Conservation (phyloP, 92 coral and sea anemone genomes). For the Epizoanthus rinbou region DNA sequence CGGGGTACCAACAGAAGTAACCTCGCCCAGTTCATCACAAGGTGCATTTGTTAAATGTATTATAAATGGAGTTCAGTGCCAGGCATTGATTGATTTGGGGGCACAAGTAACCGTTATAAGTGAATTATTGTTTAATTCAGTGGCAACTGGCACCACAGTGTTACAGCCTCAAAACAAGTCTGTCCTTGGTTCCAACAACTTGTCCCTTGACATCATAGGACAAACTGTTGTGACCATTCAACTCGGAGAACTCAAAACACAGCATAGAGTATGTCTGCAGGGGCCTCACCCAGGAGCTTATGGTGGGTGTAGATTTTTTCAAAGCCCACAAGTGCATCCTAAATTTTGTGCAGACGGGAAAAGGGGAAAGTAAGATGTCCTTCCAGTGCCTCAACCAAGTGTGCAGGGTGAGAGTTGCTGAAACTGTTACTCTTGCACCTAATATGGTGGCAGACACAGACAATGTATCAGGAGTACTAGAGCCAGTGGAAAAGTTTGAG, state of each 20-base stretch:
- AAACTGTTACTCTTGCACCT: too few species aligned
- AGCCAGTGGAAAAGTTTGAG: too few species aligned
- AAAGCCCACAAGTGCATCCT: slow-evolving; percentile 25
- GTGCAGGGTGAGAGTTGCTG: too few species aligned
- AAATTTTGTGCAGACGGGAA: not conserved
- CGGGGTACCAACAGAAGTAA: slow-evolving; percentile 12
- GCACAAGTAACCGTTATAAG: slow-evolving; percentile 38
- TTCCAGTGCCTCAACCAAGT: too few species aligned
- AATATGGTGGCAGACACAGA: too few species aligned
- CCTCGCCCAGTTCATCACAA: slow-evolving; percentile 30
- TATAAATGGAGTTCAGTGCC: slow-evolving; percentile 18
- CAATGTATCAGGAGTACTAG: too few species aligned
- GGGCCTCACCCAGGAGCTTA: slow-evolving; percentile 12
- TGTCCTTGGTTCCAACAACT: slow-evolving; percentile 29
- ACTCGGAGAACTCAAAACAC: slow-evolving; percentile 25
- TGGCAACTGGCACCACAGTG: not conserved
- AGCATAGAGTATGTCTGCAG: slow-evolving; percentile 19
- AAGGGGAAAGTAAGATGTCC: too few species aligned
- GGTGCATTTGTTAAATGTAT: slow-evolving; percentile 28
- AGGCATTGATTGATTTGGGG: slow-evolving; percentile 30
- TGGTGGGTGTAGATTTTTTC: not conserved
- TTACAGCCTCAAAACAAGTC: slow-evolving; percentile 16
- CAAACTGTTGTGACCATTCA: slow-evolving; percentile 26
- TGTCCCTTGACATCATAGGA: slow-evolving; percentile 23
- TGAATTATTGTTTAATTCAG: not conserved